phyloP scores from a whole-genome alignment of 2,888 invertebrate genomes.

The Campoplex capitator region DNA sequence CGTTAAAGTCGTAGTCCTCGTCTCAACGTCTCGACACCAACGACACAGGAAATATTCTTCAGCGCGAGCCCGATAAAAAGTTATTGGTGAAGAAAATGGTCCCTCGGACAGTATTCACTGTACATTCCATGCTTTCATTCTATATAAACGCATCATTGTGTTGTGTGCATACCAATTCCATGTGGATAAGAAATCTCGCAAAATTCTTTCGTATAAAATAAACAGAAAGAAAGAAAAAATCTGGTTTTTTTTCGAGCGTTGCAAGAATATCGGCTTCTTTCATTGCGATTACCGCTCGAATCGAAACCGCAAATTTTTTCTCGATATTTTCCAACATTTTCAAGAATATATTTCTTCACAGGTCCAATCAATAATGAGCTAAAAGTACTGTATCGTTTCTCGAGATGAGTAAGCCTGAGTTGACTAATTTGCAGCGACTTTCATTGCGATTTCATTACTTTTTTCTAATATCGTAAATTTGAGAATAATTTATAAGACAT shows the following conservation, averaged over 20 bases:
- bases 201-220: neutral
- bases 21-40: conserved; percentile 38
- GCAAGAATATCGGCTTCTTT: neutral
- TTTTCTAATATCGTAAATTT: neutral
- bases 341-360: no score
- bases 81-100: conserved; percentile 79
- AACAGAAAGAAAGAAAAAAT: conserved; percentile 11
- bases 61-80: conserved; percentile 78
- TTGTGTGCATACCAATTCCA: neutral
- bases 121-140: conserved; percentile 20
- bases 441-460: neutral
- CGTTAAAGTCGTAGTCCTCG: conserved; percentile 77
- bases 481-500: neutral
- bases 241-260: no score
- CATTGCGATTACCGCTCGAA: neutral
- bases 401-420: neutral
- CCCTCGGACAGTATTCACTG: conserved; percentile 44
- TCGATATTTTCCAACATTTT: no score
- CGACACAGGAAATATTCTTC: conserved; percentile 34
- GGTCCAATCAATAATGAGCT: no score
- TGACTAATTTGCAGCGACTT: neutral
- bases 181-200: neutral
- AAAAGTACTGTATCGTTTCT: neutral
- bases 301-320: neutral
- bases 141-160: conserved; percentile 18